Base-by-base conservation (phyloP, 2,888 invertebrate species). In the Chelonus formosanus region DNA sequence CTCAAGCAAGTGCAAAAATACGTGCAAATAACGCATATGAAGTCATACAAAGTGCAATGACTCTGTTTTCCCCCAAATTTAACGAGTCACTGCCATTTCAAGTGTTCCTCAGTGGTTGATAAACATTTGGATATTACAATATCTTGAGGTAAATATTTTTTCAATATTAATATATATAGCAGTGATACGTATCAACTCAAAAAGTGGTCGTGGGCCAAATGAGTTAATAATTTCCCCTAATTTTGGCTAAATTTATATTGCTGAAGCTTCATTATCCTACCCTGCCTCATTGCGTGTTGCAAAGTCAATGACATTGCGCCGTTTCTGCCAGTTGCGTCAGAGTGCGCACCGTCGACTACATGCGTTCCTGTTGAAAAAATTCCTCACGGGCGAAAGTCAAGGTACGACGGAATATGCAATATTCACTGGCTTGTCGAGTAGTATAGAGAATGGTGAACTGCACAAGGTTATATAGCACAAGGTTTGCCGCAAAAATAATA, bases 361-460 rank as follows among this genome's bases (percentile, higher is more conserved):
- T 83, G 83, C 82, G 82, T 81, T 80, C 83, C 83, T 83, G 83
- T 80, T 83, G 82, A 82, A 83, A 83, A 83, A 83, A 83, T 83
- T 83, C 83, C 83, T 83, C 82, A 81, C 80, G 82, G 81, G 80
- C 82, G 82, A 82, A 80, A 81, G 82, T 83, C 82, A 80, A 79
- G 80, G 79, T 78, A 80, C 79, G 79, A 80, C 76, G 76, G 76
- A 78, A 77, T 76, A 79, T 73, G 77, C 71, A 75, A 76, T 70
- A 72, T 67, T 10, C n/a, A 31, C 57, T 68, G 56, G 63, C 20
- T 62, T 36, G 32, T 34, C 32, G 34, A 4, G 52, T 52, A 32
- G 6, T 34, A 62, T 5, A 7, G 52, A 8, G 52, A 32, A 31
- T 52, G 8, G 4, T 32, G 4, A 32, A 31, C 8, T 32, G 48